Evolutionary conservation across 2,888 invertebrate genomes (phyloP).

Genomic region (Heteromyza rotundicornis): DNA sequence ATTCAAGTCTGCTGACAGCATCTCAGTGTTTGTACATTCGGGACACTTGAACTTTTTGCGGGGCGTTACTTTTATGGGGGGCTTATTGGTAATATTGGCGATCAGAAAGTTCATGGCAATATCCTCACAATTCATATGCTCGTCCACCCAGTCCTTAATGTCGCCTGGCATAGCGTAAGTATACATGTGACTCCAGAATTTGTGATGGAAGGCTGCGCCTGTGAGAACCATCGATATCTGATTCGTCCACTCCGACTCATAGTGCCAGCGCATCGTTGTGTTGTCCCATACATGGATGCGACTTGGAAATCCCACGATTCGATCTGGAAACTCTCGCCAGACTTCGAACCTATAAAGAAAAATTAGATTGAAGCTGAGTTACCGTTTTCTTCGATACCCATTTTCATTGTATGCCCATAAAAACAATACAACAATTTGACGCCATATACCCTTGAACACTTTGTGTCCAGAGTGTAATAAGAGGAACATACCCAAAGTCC

Average conservation of each 20-base stretch:
- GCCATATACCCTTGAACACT: neutral
- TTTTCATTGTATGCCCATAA: no score
- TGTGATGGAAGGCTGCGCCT: constrained; percentile 96
- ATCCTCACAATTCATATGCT: constrained; percentile 97
- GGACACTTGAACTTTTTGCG: constrained; percentile 97
- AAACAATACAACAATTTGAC: no score
- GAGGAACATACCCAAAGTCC: constrained; percentile 82
- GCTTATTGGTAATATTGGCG: constrained; percentile 89
- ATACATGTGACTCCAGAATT: constrained; percentile 95
- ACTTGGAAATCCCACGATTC: constrained; percentile 95
- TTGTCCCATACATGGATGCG: constrained; percentile 95
- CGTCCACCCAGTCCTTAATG: constrained; percentile 89
- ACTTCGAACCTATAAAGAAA: constrained; percentile 71
- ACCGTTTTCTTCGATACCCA: no score
- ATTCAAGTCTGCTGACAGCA: constrained; percentile 88
- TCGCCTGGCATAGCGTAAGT: constrained; percentile 85
- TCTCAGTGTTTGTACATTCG: constrained; percentile 91
- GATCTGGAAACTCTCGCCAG: constrained; percentile 95
- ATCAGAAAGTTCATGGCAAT: constrained; percentile 98
- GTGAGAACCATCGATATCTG: constrained; percentile 95
- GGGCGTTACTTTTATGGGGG: constrained; percentile 93
- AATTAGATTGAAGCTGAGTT: constrained; percentile 1
- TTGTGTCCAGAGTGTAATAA: no score
- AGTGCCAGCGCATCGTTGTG: constrained; percentile 82
- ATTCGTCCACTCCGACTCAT: constrained; percentile 98